Evolutionary conservation across 2,888 invertebrate genomes (phyloP), one percentile per base, ranked within the genome.

Genomic region (Latrodectus hesperus): DNA sequence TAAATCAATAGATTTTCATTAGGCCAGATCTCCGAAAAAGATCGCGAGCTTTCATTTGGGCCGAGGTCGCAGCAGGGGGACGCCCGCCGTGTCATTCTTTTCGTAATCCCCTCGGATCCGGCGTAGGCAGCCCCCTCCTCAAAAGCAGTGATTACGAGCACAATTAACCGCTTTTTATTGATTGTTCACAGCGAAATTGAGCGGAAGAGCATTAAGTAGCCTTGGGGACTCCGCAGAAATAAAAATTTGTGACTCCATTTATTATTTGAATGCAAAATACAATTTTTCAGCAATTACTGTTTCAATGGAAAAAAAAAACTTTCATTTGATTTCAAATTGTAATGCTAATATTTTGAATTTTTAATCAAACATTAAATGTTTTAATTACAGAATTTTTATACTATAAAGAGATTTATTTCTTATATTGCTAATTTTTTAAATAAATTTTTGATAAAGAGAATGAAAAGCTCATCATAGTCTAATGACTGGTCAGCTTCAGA

Each of bases 81-180:
- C 53, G 68, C 79, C 53, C n/a, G 17, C 52, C 22, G 53, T 74
- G 74, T 75, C 72, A 84, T 84, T 76, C 70, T 49, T n/a, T n/a
- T 38, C 75, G 76, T 87, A 87, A 87, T 87, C 86, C 72, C 77
- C 65, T 60, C 51, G 55, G 79, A 67, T 67, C 51, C 49, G 70
- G 70, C 70, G 65, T 76, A 38, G 60, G 60, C 80, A 38, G 26
- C 65, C 52, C 65, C 51, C 22, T 51, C 16, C 38, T 26, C 14
- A 60, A 72, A 72, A 64, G 64, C 26, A 70, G 71, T 72, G 86
- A 87, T 87, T 87, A 87, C 76, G 81, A 77, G 81, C 81, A 81
- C 86, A 87, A 87, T 87, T 87, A 87, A 87, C 86, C 81, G 76
- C 77, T 65, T 77, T 87, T 87, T 87, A 87, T 87, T 87, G 86